Conservation (phyloP, 1,140 invertebrate species). For the Aphaenogaster floridana region DNA sequence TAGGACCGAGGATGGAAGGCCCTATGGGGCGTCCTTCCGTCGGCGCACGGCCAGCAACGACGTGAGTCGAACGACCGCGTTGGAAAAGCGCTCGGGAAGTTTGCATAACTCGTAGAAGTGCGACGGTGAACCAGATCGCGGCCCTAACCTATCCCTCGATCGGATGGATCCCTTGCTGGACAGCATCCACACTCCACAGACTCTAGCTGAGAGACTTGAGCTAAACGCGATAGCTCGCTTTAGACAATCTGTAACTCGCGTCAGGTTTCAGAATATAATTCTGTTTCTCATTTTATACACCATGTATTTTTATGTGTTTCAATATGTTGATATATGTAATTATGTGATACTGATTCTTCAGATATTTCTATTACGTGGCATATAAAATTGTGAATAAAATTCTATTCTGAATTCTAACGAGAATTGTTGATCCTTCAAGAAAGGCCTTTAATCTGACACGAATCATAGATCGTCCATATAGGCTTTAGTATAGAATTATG, state of each 20-base stretch:
- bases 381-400: not conserved
- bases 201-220: not conserved
- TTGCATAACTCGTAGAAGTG: not conserved
- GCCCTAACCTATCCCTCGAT: slow-evolving; percentile 19
- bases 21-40: slow-evolving; percentile 81
- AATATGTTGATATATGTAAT: not conserved
- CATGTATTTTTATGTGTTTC: not conserved
- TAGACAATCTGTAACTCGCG: not conserved
- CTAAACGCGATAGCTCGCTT: not conserved
- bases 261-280: not conserved
- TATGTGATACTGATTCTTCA: not conserved
- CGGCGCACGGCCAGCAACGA: slow-evolving; percentile 88
- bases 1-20: too few relatives aligned
- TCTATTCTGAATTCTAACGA: too few relatives aligned
- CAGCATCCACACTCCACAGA: not conserved
- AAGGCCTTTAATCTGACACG: too few relatives aligned
- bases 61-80: slow-evolving; percentile 82
- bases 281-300: not conserved
- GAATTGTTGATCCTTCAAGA: too few relatives aligned
- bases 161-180: too few relatives aligned
- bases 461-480: too few relatives aligned
- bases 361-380: not conserved
- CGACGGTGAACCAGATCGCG: not conserved
- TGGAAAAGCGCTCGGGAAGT: not conserved
- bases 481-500: too few relatives aligned